Base-by-base conservation (phyloP, 2,797 vertebrate genomes). In the Sciurus vulgaris region DNA sequence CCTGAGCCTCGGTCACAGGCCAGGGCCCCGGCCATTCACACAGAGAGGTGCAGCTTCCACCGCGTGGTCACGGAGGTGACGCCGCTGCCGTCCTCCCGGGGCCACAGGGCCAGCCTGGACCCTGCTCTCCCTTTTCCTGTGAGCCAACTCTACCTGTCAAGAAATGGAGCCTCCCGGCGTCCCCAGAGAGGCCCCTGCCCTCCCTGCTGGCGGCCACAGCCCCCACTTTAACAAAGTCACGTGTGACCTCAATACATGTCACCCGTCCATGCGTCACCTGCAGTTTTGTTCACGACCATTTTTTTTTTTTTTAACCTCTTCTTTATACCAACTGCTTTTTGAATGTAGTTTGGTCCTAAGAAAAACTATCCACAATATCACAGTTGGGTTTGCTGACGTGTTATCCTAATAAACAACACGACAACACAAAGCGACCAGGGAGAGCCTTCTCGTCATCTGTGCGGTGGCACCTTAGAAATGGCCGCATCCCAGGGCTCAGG, bases 131-230 rank as follows among this genome's bases (percentile, higher is more conserved):
- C 51, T 54, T 38, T 54, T 54, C 15, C 51, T 54, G 51, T 47
- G 18, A 17, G 15, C 15, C 15, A 5, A 17, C 17, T 18, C 51
- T 54, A 18, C 51, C 51, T 54, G 7, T 2, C 8, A 10, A 35
- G n/a, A 90, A 61, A 49, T 30, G 22, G 41, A 83, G 77, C 14
- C n/a, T n/a, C 30, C 35, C 17, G 15, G 0, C 4, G 4, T 44
- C 51, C 28, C 11, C 0, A 0, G 35, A 70, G 33, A 38, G 59
- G 30, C 11, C 15, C 65, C 11, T 2, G 30, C 8, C 0, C 5
- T 18, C 49, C 3, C 7, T n/a, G 8, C 22, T 9, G 74, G 15
- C 0, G 4, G 44, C 2, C 41, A 38, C 2, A 0, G 0, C 28
- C 63, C 35, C 67, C 20, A 38, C 24, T 3, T 35, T 18, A 17